These are phyloP conservation scores for Piezodorus guildinii DNA, from an alignment of 1,140 invertebrate species.

Conservation along the genomic window DNA sequence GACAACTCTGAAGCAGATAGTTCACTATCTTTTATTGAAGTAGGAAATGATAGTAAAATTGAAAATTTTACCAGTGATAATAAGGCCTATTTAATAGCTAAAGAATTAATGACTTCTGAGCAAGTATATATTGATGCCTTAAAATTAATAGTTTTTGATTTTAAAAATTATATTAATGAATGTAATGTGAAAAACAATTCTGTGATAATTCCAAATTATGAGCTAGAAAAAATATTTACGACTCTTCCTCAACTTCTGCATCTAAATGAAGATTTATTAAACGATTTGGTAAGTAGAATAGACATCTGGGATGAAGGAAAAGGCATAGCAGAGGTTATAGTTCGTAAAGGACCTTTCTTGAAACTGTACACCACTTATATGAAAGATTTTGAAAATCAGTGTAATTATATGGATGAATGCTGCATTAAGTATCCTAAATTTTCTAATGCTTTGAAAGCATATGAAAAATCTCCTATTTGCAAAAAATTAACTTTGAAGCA, in stretches of 20 bases:
- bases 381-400: slow-evolving; percentile 53
- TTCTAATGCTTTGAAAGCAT: slow-evolving; percentile 47
- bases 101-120: slow-evolving; percentile 58
- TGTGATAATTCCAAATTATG: slow-evolving; percentile 39
- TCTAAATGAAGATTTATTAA: slow-evolving; percentile 53
- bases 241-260: slow-evolving; percentile 44
- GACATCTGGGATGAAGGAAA: slow-evolving; percentile 45
- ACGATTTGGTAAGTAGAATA: slow-evolving; percentile 50
- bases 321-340: slow-evolving; percentile 61
- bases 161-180: slow-evolving; percentile 42
- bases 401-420: slow-evolving; percentile 47
- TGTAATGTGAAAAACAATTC: slow-evolving; percentile 35
- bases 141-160: slow-evolving; percentile 54
- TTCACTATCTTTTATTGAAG: neutral
- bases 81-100: slow-evolving; percentile 45
- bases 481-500: slow-evolving; percentile 51
- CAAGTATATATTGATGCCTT: slow-evolving; percentile 56
- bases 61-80: neutral
- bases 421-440: slow-evolving; percentile 49
- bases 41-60: neutral
- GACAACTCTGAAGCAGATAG: neutral
- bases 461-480: slow-evolving; percentile 52
- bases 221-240: slow-evolving; percentile 45
- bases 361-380: slow-evolving; percentile 64
- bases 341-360: slow-evolving; percentile 61